A percentile compares a stretch with the other conserved stretches of the same genome.
Conservation (phyloP, 2,888 invertebrate genomes). For the Keiferia lycopersicella region DNA sequence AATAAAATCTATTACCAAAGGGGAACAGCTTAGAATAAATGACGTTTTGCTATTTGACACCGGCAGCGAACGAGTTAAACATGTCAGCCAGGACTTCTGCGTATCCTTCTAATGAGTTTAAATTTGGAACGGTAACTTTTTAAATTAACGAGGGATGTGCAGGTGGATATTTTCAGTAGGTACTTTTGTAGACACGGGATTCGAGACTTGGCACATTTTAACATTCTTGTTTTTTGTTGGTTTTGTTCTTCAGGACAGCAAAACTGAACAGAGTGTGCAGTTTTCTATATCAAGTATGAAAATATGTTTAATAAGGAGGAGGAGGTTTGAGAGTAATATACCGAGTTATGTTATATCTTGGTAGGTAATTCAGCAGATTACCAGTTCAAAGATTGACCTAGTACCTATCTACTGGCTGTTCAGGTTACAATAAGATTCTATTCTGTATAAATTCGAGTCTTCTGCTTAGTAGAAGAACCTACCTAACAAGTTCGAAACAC, state of each 20-base stretch:
- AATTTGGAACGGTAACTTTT: constrained; percentile 55
- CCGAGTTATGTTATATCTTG: too few relatives aligned
- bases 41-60: constrained; percentile 65
- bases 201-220: neutral
- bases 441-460: too few relatives aligned
- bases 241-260: constrained; percentile 23
- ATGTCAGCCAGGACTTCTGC: constrained; percentile 34
- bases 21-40: neutral
- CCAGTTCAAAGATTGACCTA: too few relatives aligned
- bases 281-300: too few relatives aligned
- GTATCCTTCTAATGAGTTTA: constrained; percentile 60
- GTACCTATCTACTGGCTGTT: too few relatives aligned
- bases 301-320: too few relatives aligned
- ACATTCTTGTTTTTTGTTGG: neutral
- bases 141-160: constrained; percentile 36
- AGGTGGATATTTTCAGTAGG: neutral
- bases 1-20: neutral
- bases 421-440: too few relatives aligned
- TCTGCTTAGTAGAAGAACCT: too few relatives aligned
- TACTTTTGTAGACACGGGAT: neutral
- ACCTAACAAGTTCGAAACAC: too few relatives aligned
- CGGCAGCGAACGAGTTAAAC: constrained; percentile 29
- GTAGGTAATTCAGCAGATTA: too few relatives aligned
- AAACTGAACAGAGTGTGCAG: too few relatives aligned
- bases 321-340: too few relatives aligned